Evolutionary conservation across 2,113 vertebrate genomes (phyloP), one percentile per base, ranked within the genome.

Genomic region (Phyllopteryx taeniolatus): DNA sequence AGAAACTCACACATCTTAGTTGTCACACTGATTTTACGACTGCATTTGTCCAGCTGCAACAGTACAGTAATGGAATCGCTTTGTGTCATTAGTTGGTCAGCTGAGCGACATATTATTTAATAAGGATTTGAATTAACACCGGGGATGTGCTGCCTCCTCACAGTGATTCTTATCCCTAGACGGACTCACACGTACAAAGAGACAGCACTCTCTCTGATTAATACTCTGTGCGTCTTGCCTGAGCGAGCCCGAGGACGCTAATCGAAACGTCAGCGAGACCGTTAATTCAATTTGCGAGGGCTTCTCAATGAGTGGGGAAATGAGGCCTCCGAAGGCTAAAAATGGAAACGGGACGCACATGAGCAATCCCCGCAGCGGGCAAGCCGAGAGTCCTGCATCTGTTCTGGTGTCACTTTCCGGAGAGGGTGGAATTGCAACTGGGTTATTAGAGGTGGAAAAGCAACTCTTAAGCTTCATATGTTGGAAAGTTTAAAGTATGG

Each of bases 201-300:
- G 2, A 73, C 49, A 22, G 44, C 44, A 46, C 54, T 75, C 67
- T 64, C 43, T 68, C 74, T 85, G 81, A 89, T 88, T 88, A 91
- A 89, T 86, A 86, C 65, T 81, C 82, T 80, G 59, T 19, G 4
- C 70, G 79, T 84, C 77, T 79, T 78, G 77, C 75, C 82, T 80
- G 82, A 86, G 80, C 67, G 72, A 83, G 80, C 81, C 44, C 63
- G 53, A 44, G 83, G 86, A 88, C 84, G 87, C 84, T 88, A 91
- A 91, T 90, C 77, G 77, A 89, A 91, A 83, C 71, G 83, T 86
- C 86, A 90, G 83, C 70, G 39, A 85, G 85, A 91, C 83, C 83
- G 83, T 85, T 88, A 90, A 89, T 87, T 92, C 75, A 87, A 90
- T 91, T 90, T 91, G 75, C 72, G 70, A 77, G 79, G 79, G 87